Evolutionary conservation across 2,797 vertebrate genomes (phyloP).

Genomic region (Spinibarbus caldwelli): DNA sequence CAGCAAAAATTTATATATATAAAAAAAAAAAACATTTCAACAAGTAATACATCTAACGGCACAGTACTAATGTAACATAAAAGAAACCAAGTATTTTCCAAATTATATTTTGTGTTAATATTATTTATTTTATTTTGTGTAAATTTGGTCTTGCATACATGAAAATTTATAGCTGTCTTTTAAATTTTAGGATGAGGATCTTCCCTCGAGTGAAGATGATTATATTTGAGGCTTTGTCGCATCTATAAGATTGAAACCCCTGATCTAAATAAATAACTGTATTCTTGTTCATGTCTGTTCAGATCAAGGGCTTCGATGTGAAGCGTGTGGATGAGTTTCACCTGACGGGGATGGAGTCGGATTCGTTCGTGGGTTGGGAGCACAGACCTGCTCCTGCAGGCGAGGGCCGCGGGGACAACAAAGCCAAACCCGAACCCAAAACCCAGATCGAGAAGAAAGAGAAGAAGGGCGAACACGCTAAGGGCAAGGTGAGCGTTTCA

Average conservation of each 20-base stretch:
- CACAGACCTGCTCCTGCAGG: slow-evolving; percentile 81
- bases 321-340: slow-evolving; percentile 94
- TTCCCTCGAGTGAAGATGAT: no score
- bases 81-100: no score
- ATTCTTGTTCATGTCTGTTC: slow-evolving; percentile 29
- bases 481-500: slow-evolving; percentile 83
- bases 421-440: slow-evolving; percentile 81
- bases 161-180: no score
- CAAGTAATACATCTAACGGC: no score
- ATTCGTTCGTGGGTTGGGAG: slow-evolving; percentile 89
- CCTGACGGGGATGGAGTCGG: slow-evolving; percentile 85
- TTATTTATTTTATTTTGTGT: no score
- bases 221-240: neutral
- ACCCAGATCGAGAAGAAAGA: slow-evolving; percentile 76
- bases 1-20: neutral
- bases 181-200: no score
- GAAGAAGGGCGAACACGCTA: slow-evolving; percentile 70
- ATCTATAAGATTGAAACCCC: neutral
- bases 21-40: neutral
- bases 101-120: no score
- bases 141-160: no score
- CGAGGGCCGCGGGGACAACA: slow-evolving; percentile 84
- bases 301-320: slow-evolving; percentile 93
- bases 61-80: no score
- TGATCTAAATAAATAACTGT: no score